Percentiles rank a stretch among this genome's conserved stretches.
phyloP scores from a whole-genome alignment of 2,888 invertebrate genomes.

The Pristionchus maxplancki region DNA sequence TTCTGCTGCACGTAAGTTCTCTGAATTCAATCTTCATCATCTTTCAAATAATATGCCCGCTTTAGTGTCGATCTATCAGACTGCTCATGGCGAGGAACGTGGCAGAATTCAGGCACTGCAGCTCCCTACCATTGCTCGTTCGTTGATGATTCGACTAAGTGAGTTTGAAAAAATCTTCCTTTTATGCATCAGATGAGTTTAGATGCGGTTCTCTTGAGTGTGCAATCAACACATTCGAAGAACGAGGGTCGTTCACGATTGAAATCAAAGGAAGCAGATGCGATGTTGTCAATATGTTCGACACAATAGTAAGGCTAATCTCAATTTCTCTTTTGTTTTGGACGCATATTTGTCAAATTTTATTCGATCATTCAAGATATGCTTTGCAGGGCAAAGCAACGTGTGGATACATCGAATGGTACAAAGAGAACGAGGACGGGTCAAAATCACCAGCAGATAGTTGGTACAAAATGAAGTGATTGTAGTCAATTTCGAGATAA shows the following conservation, averaged over 20 bases:
- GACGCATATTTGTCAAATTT: neutral
- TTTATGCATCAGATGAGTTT: too few species aligned
- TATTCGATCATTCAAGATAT: slow-evolving; percentile 49
- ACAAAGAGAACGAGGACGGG: slow-evolving; percentile 63
- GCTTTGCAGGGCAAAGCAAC: slow-evolving; percentile 68
- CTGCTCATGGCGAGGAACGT: too few species aligned
- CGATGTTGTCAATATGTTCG: neutral
- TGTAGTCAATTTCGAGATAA: neutral
- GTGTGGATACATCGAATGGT: slow-evolving; percentile 75
- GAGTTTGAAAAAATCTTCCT: too few species aligned
- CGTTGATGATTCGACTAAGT: too few species aligned
- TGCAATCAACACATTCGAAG: neutral
- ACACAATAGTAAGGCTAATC: neutral
- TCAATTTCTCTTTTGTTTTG: neutral
- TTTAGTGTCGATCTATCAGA: too few species aligned
- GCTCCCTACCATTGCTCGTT: too few species aligned
- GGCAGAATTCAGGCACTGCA: too few species aligned
- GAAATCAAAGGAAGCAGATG: slow-evolving; percentile 57
- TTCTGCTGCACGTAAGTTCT: too few species aligned
- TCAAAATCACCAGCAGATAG: slow-evolving; percentile 62
- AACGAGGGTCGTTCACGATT: neutral
- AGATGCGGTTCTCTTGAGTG: neutral
- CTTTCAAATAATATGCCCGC: too few species aligned
- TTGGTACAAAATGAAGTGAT: slow-evolving; percentile 72
- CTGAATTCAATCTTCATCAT: too few species aligned